A percentile compares a stretch with the other conserved stretches of the same genome.
phyloP scores from a whole-genome alignment of 2,797 vertebrate genomes.

The Stomatorhinus walkeri region DNA sequence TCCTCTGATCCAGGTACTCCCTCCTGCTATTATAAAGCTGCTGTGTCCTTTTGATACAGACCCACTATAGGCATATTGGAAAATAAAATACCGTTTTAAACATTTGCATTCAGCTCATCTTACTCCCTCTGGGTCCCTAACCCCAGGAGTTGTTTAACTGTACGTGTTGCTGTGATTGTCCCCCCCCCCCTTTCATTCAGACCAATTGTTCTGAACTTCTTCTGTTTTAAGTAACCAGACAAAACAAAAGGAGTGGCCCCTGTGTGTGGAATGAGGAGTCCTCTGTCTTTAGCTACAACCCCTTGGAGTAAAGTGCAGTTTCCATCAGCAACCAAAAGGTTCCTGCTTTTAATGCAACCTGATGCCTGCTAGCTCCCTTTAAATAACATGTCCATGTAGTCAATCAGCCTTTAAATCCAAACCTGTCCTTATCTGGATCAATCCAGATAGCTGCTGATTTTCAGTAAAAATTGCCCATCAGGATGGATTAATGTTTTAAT shows the following conservation, averaged over 20 bases:
- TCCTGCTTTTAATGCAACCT: background rate
- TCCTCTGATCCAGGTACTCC: conserved; percentile 34
- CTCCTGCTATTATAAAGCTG: background rate
- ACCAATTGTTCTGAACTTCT: conserved; percentile 13
- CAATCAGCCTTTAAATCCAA: conserved; percentile 9
- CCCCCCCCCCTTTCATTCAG: background rate
- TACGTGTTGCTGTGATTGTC: background rate
- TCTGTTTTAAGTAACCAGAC: background rate
- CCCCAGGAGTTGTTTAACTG: conserved; percentile 12
- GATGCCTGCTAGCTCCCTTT: background rate
- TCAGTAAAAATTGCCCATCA: background rate
- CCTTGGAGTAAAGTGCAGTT: conserved; percentile 25
- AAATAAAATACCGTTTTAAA: background rate
- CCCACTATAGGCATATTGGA: background rate
- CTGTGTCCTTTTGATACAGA: background rate
- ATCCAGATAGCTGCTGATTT: background rate
- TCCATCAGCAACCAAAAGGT: background rate
- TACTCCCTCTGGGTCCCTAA: background rate
- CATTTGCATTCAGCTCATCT: background rate
- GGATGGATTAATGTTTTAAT: background rate
- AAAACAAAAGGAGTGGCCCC: background rate
- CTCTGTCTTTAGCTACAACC: conserved; percentile 6
- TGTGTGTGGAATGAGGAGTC: background rate
- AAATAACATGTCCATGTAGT: background rate
- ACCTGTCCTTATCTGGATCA: background rate